Percentiles rank a stretch among this genome's conserved stretches.
phyloP scores from a whole-genome alignment of 2,113 vertebrate genomes.

The Pseudolaguvia tuberculata region DNA sequence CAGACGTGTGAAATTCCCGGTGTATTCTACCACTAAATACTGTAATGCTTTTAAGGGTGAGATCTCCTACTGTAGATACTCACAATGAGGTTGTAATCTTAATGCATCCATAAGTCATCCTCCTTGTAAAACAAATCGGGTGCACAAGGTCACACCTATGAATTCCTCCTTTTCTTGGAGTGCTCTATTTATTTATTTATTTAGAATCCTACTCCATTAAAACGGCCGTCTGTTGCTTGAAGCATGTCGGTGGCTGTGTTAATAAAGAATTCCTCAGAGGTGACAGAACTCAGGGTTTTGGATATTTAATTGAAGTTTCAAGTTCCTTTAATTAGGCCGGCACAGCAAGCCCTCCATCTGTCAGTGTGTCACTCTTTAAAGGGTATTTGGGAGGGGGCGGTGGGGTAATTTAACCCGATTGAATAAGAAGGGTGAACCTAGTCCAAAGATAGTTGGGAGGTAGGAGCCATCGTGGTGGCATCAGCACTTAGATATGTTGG shows the following conservation, averaged over 20 bases:
- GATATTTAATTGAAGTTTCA: conserved; percentile 50
- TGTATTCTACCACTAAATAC: not conserved
- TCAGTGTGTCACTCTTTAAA: conserved; percentile 41
- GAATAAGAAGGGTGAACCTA: conserved; percentile 20
- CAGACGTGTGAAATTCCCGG: not conserved
- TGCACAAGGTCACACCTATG: conserved; percentile 27
- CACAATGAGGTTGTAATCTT: not conserved
- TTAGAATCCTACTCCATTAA: conserved; percentile 35
- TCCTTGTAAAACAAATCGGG: conserved; percentile 24
- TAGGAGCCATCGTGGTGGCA: not conserved
- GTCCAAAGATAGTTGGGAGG: not conserved
- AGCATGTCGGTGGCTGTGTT: conserved; percentile 35
- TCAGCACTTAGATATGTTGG: not conserved
- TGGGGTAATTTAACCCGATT: conserved; percentile 17
- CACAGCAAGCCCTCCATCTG: conserved; percentile 44
- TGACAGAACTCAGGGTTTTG: conserved; percentile 43
- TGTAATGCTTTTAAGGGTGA: too few species aligned
- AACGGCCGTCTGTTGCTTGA: conserved; percentile 27
- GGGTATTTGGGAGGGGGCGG: conserved; percentile 5
- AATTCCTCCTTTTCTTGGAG: conserved; percentile 36
- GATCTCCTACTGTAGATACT: not conserved
- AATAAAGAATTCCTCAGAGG: conserved; percentile 46
- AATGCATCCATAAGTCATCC: not conserved
- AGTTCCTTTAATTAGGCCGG: conserved; percentile 48
- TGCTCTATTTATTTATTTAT: conserved; percentile 12